Evolutionary conservation across 2,797 vertebrate species (phyloP), one percentile per base, ranked within the genome.

Genomic region (Heliangelus exortis): DNA sequence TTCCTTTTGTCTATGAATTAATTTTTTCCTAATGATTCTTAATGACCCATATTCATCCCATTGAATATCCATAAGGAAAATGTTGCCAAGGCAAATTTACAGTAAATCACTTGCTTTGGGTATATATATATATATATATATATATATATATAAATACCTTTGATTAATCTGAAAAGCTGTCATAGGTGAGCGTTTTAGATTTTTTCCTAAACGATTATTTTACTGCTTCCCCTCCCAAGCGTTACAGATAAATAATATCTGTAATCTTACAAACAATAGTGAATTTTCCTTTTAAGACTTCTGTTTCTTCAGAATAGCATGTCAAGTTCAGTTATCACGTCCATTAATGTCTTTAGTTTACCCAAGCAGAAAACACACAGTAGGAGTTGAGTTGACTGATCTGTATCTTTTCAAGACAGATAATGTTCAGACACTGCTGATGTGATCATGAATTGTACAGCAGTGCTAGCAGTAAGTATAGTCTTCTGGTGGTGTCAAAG

Each of bases 391-490:
- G 28, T 39, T 67, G 39, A 50, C 39, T 18, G 23, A 10, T 62
- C 31, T 13, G 36, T 73, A 17, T 84, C 63, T 75, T 87, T 84
- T 77, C 34, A 36, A 41, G 83, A n/a, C 25, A 34, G 33, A 9
- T 54, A 33, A 50, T 4, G 28, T 50, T 86, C 58, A 36, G 55
- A 34, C 33, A 8, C 11, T 72, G 7, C 61, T 85, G 73, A 57
- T 65, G 87, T 65, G 77, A 26, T 14, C 9, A 3, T 51, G 84
- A 33, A 63, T 71, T 63, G 43, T 43, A 41, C 87, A 41, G 72
- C 55, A 33, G 86, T 8, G 9, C 41, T 18, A n/a, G 71, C 47
- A 8, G 53, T 33, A 7, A 17, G 15, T 10, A 28, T 0, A 0
- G n/a, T 33, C 45, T 87, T 25, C 50, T 76, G 67, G 50, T 59